Conservation (phyloP, 2,113 vertebrate species). For the Motacilla alba region DNA sequence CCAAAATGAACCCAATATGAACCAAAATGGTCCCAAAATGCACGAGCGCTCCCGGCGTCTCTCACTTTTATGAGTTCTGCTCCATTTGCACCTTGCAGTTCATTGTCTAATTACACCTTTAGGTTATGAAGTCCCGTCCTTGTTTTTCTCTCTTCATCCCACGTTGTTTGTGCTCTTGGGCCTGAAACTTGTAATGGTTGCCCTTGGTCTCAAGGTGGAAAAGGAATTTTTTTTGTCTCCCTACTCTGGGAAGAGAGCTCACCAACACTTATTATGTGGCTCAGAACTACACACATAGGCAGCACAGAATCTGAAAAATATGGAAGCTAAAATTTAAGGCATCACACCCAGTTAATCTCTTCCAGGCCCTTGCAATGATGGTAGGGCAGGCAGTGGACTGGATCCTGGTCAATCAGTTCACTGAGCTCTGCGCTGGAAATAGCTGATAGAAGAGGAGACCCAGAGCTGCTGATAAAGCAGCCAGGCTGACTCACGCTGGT, state of each 20-base stretch:
- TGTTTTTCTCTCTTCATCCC: not conserved
- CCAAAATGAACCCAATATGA: not conserved
- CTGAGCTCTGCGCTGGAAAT: not conserved
- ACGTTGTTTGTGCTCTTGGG: not conserved
- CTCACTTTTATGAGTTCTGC: not conserved
- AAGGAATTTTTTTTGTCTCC: not conserved
- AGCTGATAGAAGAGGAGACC: not conserved
- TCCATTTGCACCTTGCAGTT: not conserved
- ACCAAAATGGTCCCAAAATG: not conserved
- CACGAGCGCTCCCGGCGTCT: rapidly evolving
- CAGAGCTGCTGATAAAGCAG: not conserved
- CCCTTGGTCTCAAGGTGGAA: not conserved
- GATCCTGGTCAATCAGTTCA: not conserved
- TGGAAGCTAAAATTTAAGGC: not conserved
- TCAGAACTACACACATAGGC: not conserved
- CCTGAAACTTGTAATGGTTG: not conserved
- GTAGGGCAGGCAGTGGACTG: not conserved
- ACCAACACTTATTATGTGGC: not conserved
- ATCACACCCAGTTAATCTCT: not conserved
- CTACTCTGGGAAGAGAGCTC: not conserved
- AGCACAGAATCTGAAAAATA: not conserved
- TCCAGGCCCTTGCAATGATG: not conserved
- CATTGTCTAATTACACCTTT: not conserved
- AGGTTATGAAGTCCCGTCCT: not conserved
- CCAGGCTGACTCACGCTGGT: not conserved